These are phyloP conservation scores for Hylaeus anthracinus DNA, from an alignment of 1,140 invertebrate genomes.

Conservation along the genomic window DNA sequence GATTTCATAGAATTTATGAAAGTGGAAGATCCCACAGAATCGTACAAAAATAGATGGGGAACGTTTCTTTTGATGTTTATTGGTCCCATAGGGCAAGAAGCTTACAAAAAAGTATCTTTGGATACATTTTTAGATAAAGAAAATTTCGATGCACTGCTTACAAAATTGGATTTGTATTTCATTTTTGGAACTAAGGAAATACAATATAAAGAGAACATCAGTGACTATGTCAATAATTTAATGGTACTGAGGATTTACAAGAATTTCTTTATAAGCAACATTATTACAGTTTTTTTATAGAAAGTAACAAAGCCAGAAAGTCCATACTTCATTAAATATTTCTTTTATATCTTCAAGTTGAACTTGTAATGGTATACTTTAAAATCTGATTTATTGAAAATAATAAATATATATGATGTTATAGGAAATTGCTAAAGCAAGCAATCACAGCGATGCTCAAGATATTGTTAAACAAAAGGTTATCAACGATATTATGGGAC, in stretches of 20 bases:
- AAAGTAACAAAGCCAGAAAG: no score
- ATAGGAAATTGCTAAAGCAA: conserved; percentile 30
- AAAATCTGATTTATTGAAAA: neutral
- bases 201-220: conserved; percentile 26
- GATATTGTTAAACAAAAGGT: conserved; percentile 49
- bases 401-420: neutral
- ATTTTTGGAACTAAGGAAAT: conserved; percentile 34
- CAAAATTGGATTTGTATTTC: conserved; percentile 52
- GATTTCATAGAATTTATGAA: conserved; percentile 28
- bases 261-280: no score
- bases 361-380: no score
- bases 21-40: conserved; percentile 10
- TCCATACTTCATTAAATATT: no score
- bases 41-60: conserved; percentile 20
- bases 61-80: conserved; percentile 26
- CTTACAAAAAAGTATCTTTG: conserved; percentile 32
- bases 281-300: no score
- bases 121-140: neutral
- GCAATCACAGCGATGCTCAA: conserved; percentile 29
- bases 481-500: conserved; percentile 37
- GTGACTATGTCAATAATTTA: conserved; percentile 30
- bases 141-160: conserved; percentile 36
- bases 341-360: no score
- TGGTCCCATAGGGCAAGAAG: conserved; percentile 35
- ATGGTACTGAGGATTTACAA: conserved; percentile 21